Evolutionary conservation across 1,140 invertebrate genomes (phyloP).

Genomic region (Heliconius hewitsoni): DNA sequence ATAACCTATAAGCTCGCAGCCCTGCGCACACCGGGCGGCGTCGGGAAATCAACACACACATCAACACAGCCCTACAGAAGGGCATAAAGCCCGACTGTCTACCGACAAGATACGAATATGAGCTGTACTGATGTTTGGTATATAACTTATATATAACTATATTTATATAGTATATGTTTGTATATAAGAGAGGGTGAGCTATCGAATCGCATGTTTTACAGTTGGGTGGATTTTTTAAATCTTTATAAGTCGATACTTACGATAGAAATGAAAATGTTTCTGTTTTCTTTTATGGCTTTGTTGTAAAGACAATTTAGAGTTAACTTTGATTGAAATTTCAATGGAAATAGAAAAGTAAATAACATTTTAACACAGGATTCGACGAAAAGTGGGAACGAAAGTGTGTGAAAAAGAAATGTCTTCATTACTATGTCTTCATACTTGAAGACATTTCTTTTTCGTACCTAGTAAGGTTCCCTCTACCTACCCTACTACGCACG

Average conservation of each 20-base stretch:
- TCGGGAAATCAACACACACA: conserved; percentile 79
- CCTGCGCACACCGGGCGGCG: conserved; percentile 59
- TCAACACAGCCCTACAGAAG: conserved; percentile 62
- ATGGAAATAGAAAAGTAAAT: too few species aligned
- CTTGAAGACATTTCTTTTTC: too few species aligned
- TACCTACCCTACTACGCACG: too few species aligned
- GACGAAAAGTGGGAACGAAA: too few species aligned
- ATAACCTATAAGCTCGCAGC: conserved; percentile 13
- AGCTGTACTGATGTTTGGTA: conserved; percentile 42
- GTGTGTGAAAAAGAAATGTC: too few species aligned
- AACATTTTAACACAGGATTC: too few species aligned
- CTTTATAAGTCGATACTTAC: neutral
- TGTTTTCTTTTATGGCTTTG: too few species aligned
- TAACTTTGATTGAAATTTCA: too few species aligned
- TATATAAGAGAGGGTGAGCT: conserved; percentile 27
- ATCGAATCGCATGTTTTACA: conserved; percentile 18
- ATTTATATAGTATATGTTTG: too few species aligned
- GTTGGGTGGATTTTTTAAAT: conserved; percentile 34
- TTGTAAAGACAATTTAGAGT: too few species aligned
- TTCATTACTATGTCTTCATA: too few species aligned
- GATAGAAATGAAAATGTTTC: neutral
- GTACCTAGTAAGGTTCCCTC: too few species aligned
- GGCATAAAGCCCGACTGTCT: conserved; percentile 77
- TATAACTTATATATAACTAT: conserved; percentile 15
- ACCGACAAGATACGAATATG: conserved; percentile 62